Base-by-base conservation (phyloP, 2,113 vertebrate species). In the Pelecanus crispus region DNA sequence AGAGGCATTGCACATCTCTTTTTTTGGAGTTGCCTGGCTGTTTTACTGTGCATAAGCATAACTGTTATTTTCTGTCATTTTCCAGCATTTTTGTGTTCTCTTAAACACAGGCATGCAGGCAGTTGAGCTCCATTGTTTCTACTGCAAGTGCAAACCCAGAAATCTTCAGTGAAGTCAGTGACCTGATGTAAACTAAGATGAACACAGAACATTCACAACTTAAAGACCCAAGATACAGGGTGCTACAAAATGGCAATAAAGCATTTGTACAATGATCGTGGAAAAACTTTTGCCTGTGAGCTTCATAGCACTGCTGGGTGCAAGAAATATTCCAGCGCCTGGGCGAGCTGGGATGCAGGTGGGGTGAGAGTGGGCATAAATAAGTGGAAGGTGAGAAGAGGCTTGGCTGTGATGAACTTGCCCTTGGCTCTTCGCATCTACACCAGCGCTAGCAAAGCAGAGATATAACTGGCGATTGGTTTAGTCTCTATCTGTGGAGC, bases 191-290 rank as follows among this genome's bases (percentile, higher is more conserved):
- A 91, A 83, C 12, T 21, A 32, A 67, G 29, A 28, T 31, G 55
- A 52, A 59, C 11, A 21, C 28, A 86, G 31, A 78, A 3, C 13
- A 5, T 4, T 6, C 0, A 1, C 17, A 25, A 24, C 55, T 70
- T 65, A 38, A 75, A 81, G 40, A 67, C 20, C 28, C 11, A 67
- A 29, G 42, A 19, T 10, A 42, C 6, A 12, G 53, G 25, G 5
- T 58, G 52, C 17, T 90, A 26, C 47, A 29, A 8, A 16, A 34
- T 24, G 29, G 8, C 34, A 40, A 5, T 42, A 52, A 90, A 70
- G 10, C 20, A 59, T 0, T 0, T 22, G 58, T 32, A 34, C 0
- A 4, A 9, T 17, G 34, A n/a, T 3, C 0, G 1, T 3, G 17
- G 68, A 12, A 74, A 77, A 82, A 20, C 5, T 34, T 14, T 16